Evolutionary conservation across 2,797 vertebrate genomes (phyloP), one percentile per base, ranked within the genome.

Genomic region (Artibeus lituratus): DNA sequence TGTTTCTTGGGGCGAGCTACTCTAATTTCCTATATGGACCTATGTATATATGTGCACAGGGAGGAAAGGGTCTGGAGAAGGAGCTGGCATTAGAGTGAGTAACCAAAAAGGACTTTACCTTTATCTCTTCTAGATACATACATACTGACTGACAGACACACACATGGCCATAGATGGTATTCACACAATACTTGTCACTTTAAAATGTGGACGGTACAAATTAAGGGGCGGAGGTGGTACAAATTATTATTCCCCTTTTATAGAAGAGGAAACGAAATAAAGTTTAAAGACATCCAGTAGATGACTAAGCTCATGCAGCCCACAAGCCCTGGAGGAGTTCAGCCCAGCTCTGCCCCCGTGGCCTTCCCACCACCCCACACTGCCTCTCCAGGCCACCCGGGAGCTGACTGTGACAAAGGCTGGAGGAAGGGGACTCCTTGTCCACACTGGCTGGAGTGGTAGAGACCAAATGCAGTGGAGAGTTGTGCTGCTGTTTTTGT

Each of bases 401-500:
- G 91, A 93, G 96, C 3, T 47, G 91, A 35, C 39, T 53, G 15
- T 22, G 74, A 95, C 89, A 96, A 84, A 94, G 55, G 85, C 86
- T 44, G 42, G 65, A 87, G 94, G 86, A 94, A 98, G 86, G 86
- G 90, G 77, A 90, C 97, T 94, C 91, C 82, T 77, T 80, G 95
- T 97, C 49, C 69, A 76, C 73, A 32, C 69, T 93, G 72, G 77
- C 24, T 69, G 32, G 9, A 95, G 94, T 91, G 84, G 94, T 72
- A 91, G 94, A 97, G 96, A 69, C 74, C 80, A 90, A 80, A 35
- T 7, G 26, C 39, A 26, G 57, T 85, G 87, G 76, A 81, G 78
- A 55, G 82, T 95, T 93, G 42, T 90, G 49, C 90, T 97, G 96
- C 80, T 94, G 85, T 88, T 94, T 83, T 87, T 91, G 95, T 95